Evolutionary conservation across 2,797 vertebrate species (phyloP).

Genomic region (Fistularia commersonii): DNA sequence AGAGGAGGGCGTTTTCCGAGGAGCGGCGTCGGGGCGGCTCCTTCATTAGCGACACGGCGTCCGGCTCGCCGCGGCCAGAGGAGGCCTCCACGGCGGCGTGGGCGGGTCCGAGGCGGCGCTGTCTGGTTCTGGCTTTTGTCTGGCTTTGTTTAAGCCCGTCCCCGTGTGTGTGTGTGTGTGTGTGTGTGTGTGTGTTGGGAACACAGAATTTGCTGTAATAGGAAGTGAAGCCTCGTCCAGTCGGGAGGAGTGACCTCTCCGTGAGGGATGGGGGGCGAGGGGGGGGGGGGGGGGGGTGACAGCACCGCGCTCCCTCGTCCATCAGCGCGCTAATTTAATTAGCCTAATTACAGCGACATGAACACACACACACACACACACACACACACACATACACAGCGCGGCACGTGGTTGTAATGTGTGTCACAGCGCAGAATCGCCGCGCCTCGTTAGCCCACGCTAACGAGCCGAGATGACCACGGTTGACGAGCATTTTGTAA

Average conservation of each 20-base stretch:
- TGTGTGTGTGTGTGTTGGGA: conserved; percentile 8
- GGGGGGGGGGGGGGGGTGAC: conserved; percentile 46
- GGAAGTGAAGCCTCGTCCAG: conserved; percentile 44
- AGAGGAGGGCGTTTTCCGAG: too few relatives aligned
- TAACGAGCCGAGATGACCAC: conserved; percentile 62
- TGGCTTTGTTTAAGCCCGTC: conserved; percentile 1
- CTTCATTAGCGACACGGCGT: too few relatives aligned
- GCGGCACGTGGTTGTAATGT: not conserved
- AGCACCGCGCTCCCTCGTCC: conserved; percentile 67
- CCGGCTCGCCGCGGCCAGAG: too few relatives aligned
- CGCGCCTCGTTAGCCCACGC: conserved; percentile 57
- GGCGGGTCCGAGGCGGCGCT: too few relatives aligned
- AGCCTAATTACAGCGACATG: conserved; percentile 73
- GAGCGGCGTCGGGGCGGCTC: too few relatives aligned
- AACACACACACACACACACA: conserved; percentile 17
- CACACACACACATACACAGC: conserved; percentile 16
- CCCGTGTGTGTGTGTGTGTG: conserved; percentile 5
- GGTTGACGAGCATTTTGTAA: conserved; percentile 2
- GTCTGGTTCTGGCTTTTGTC: not conserved
- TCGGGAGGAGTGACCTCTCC: conserved; percentile 43
- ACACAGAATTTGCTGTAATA: conserved; percentile 43
- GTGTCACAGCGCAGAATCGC: conserved; percentile 53
- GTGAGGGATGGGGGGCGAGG: conserved; percentile 11
- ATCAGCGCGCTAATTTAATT: conserved; percentile 80
- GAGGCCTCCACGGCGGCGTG: too few relatives aligned